Evolutionary conservation across 2,797 vertebrate species (phyloP), one percentile per base, ranked within the genome.

Genomic region (Momotus momota): DNA sequence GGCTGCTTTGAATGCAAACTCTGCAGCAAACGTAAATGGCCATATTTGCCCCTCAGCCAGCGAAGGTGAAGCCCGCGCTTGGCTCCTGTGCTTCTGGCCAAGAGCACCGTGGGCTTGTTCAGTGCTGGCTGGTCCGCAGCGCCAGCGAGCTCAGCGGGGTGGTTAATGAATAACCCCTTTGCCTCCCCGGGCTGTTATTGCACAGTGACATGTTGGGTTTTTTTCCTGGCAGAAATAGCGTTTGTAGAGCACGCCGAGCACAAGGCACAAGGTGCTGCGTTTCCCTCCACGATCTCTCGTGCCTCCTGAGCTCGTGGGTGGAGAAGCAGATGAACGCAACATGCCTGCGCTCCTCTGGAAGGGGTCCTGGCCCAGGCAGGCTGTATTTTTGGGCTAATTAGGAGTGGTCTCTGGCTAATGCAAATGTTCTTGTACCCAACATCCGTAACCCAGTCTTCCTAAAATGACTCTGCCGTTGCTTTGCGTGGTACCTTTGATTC

Each of bases 1-100:
- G 35, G 48, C 12, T 25, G 62, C 41, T 45, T 41, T 10, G 29
- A n/a, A 13, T 1, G n/a, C 14, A 5, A 35, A 26, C 8, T 2
- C 17, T 0, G 45, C 4, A 6, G 6, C 5, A 1, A 10, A 1
- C 3, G 14, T 3, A 2, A 12, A 2, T 6, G 20, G 46, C 46
- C 20, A 9, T 51, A 15, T 27, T 25, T 51, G 49, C 25, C 25
- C 49, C 49, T 51, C 27, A 6, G 52, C 60, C 46, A 3, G 20
- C 1, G 4, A 3, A 1, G 3, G 25, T 2, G 9, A 4, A 14
- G 54, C 60, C 33, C 25, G 1, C 1, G 22, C 74, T 31, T 7
- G 4, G 6, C 52, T 43, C 45, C 25, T 3, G 2, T 25, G 38
- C 51, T 46, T 38, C 7, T 23, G 84, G 49, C 58, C 54, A 25